Conservation (phyloP, 2,113 vertebrate genomes). For the Melospiza melodia region DNA sequence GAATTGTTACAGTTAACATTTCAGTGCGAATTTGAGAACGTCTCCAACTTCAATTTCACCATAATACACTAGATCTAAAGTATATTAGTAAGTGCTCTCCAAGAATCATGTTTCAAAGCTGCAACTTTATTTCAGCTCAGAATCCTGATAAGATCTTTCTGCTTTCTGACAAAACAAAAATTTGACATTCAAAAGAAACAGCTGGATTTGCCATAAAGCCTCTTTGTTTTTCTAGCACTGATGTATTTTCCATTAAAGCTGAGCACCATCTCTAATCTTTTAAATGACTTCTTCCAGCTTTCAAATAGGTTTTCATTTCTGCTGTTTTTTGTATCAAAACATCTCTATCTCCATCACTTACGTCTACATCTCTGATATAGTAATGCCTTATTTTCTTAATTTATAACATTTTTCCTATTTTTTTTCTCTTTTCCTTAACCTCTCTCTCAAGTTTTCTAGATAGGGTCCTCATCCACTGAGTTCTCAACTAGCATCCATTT, state of each 20-base stretch:
- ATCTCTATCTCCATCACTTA: background rate
- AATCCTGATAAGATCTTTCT: background rate
- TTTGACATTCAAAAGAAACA: background rate
- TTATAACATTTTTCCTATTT: background rate
- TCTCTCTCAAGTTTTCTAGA: background rate
- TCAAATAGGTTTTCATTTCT: background rate
- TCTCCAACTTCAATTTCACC: background rate
- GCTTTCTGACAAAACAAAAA: background rate
- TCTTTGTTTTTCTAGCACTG: background rate
- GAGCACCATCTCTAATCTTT: background rate
- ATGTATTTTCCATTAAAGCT: background rate
- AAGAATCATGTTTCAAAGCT: slow-evolving; percentile 39
- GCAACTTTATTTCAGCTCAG: background rate
- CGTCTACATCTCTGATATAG: background rate
- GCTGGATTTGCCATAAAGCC: background rate
- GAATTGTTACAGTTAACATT: slow-evolving; percentile 27
- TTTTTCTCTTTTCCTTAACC: background rate
- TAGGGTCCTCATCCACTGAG: background rate
- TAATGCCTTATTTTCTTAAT: background rate
- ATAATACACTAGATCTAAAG: background rate
- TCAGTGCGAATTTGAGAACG: background rate
- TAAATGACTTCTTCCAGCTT: background rate
- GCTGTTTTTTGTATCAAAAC: background rate
- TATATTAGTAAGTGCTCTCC: slow-evolving; percentile 12
- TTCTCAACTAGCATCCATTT: background rate